phyloP scores from a whole-genome alignment of 2,797 vertebrate species.

The Sphaeramia orbicularis region DNA sequence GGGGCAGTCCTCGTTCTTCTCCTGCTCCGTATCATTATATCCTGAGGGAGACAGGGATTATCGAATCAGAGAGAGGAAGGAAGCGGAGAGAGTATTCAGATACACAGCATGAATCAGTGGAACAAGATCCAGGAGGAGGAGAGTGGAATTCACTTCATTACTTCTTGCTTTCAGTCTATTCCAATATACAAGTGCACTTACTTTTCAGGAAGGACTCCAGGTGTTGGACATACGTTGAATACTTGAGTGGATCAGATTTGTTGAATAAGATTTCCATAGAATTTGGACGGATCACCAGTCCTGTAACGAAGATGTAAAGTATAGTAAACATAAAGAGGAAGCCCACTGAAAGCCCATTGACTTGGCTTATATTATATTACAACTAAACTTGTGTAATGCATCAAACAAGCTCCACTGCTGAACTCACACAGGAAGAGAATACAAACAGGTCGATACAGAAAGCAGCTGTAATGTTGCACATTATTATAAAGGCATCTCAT shows the following conservation, averaged over 20 bases:
- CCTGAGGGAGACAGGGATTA: constrained; percentile 74
- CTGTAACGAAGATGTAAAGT: constrained; percentile 72
- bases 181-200: constrained; percentile 77
- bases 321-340: constrained; percentile 4
- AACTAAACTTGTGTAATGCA: constrained; percentile 15
- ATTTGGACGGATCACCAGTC: constrained; percentile 93
- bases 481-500: constrained; percentile 48
- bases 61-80: not conserved
- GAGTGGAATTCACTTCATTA: constrained; percentile 19
- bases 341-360: too few species aligned
- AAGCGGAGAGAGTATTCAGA: not conserved
- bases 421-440: constrained; percentile 47
- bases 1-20: constrained; percentile 83
- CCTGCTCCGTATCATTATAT: constrained; percentile 89
- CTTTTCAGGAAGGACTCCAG: constrained; percentile 89
- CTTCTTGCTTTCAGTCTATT: not conserved
- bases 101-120: constrained; percentile 1
- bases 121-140: not conserved
- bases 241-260: constrained; percentile 82
- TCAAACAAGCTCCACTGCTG: constrained; percentile 10
- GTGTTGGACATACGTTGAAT: constrained; percentile 80
- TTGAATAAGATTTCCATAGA: constrained; percentile 89
- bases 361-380: constrained; percentile 13
- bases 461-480: constrained; percentile 42
- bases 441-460: constrained; percentile 68